These are phyloP conservation scores for Coenonympha glycerion DNA, from an alignment of 2,888 invertebrate species.

Conservation along the genomic window DNA sequence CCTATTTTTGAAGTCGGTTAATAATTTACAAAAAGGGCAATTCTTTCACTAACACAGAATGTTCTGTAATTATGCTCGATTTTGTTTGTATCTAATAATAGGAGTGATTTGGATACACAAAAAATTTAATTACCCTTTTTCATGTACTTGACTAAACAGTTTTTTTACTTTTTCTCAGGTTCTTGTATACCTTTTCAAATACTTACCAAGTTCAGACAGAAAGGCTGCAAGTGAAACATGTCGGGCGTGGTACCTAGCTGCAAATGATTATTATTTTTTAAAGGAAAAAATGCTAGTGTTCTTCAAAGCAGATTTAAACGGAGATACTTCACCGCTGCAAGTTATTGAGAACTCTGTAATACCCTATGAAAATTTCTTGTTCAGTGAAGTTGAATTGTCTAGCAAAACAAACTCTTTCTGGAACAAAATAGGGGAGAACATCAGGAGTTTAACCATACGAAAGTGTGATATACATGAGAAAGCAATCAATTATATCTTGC, in stretches of 20 bases:
- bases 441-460: constrained; percentile 73
- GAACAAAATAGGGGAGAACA: constrained; percentile 74
- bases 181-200: constrained; percentile 78
- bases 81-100: background rate
- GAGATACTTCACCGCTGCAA: constrained; percentile 53
- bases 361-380: constrained; percentile 67
- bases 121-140: background rate
- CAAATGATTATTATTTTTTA: constrained; percentile 76
- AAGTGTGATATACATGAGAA: constrained; percentile 80
- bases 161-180: constrained; percentile 63
- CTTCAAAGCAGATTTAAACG: constrained; percentile 58
- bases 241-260: constrained; percentile 80
- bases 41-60: background rate
- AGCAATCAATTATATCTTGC: constrained; percentile 76
- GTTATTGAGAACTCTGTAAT: constrained; percentile 60
- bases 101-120: background rate
- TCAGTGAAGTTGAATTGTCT: constrained; percentile 74
- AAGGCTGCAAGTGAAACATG: constrained; percentile 80
- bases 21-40: background rate
- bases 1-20: too few relatives aligned
- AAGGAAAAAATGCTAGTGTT: constrained; percentile 71
- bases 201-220: constrained; percentile 79
- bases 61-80: background rate
- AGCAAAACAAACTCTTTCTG: constrained; percentile 71
- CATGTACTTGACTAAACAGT: background rate